A percentile compares a stretch with the other conserved stretches of the same genome.
phyloP scores from a whole-genome alignment of 1,140 invertebrate genomes.

The Calycopis cecrops region DNA sequence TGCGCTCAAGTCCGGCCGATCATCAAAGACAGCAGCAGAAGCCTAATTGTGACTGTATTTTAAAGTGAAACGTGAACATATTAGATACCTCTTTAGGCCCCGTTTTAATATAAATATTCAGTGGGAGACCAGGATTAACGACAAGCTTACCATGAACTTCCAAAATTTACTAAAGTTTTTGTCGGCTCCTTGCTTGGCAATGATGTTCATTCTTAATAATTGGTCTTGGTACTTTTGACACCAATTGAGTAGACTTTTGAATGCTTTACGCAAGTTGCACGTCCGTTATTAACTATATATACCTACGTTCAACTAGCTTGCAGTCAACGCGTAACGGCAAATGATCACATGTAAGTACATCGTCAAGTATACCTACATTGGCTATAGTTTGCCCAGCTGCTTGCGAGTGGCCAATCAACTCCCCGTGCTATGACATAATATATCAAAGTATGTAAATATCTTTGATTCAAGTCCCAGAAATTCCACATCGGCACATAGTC shows the following conservation, averaged over 20 bases:
- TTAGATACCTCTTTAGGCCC: neutral
- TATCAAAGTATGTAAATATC: neutral
- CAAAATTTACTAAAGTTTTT: neutral
- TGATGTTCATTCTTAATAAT: neutral
- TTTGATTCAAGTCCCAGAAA: too few species aligned
- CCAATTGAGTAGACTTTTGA: neutral
- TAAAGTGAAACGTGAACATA: neutral
- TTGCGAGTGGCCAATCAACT: conserved; percentile 5
- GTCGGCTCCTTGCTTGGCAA: neutral
- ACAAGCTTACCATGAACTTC: neutral
- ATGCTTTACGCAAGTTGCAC: neutral
- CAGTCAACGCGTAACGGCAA: conserved; percentile 4
- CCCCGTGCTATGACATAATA: neutral
- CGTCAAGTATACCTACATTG: neutral
- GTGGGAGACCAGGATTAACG: neutral
- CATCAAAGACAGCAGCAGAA: neutral
- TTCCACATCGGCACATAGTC: neutral
- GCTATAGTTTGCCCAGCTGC: neutral
- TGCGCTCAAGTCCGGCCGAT: neutral
- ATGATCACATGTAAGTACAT: conserved; percentile 2
- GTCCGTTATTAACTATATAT: neutral
- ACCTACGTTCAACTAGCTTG: neutral
- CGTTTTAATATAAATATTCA: neutral
- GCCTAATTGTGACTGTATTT: neutral
- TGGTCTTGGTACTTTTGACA: too few species aligned